Conservation (phyloP, 2,888 invertebrate species). For the Cabera pusaria region DNA sequence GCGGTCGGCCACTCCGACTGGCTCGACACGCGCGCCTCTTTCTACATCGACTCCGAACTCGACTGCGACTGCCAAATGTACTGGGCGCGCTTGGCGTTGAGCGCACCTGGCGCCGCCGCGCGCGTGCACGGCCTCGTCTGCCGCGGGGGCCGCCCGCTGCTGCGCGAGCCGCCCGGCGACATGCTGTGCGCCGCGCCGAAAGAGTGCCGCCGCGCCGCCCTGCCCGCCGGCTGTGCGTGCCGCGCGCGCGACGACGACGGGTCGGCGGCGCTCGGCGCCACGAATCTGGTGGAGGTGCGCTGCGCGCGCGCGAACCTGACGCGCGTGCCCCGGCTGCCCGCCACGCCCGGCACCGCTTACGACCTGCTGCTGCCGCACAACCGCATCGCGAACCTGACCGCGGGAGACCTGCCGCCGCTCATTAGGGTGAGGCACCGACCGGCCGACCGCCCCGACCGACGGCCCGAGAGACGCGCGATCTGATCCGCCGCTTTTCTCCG, state of each 20-base stretch:
- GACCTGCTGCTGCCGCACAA: slow-evolving; percentile 28
- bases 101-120: not conserved
- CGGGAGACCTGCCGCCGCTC: slow-evolving; percentile 17
- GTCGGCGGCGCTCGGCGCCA: slow-evolving; percentile 23
- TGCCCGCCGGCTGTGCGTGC: slow-evolving; percentile 18
- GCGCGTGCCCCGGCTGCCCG: slow-evolving; percentile 19
- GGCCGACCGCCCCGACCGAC: not conserved
- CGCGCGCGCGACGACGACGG: not conserved
- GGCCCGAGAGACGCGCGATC: not conserved
- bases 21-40: not conserved
- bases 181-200: slow-evolving; percentile 26
- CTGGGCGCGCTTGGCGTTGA: slow-evolving; percentile 19
- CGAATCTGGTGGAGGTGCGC: slow-evolving; percentile 4
- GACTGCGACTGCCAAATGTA: slow-evolving; percentile 30
- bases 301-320: slow-evolving; percentile 7
- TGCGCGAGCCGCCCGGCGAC: slow-evolving; percentile 27
- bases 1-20: not conserved
- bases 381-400: slow-evolving; percentile 23
- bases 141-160: slow-evolving; percentile 13
- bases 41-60: slow-evolving; percentile 11
- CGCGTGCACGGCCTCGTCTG: slow-evolving; percentile 2
- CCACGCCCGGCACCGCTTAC: slow-evolving; percentile 12
- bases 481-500: not conserved
- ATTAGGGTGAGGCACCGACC: slow-evolving; percentile 11
- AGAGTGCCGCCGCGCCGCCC: slow-evolving; percentile 12